These are phyloP conservation scores for Aurelia aurita DNA, from an alignment of 30 jellyfish, hydroid and myxozoan species.

Conservation along the genomic window DNA sequence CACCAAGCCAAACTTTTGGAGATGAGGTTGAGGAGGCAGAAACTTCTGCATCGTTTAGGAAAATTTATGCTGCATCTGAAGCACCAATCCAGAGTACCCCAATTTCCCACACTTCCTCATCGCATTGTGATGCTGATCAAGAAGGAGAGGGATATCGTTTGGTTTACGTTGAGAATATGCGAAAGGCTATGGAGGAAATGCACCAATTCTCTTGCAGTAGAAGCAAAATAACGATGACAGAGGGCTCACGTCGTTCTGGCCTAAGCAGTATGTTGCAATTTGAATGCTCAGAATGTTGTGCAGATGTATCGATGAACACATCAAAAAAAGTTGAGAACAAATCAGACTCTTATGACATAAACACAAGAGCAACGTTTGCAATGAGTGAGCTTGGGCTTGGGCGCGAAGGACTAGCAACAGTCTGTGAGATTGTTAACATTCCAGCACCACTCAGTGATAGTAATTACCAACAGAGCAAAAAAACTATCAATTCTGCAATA, in stretches of 20 bases:
- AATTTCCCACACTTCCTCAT: not conserved
- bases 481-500: not conserved
- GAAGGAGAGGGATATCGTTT: not conserved
- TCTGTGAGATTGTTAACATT: not conserved
- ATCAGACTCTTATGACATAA: not conserved
- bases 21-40: not conserved
- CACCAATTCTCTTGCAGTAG: not conserved
- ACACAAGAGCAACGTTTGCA: not conserved
- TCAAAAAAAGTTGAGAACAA: not conserved
- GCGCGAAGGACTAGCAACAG: slow-evolving; percentile 8
- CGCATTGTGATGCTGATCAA: not conserved
- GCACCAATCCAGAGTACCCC: slow-evolving; percentile 3
- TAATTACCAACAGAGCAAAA: not conserved
- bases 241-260: not conserved
- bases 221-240: not conserved
- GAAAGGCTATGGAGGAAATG: not conserved
- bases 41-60: not conserved
- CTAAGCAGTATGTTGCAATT: not conserved
- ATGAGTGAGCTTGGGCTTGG: slow-evolving; percentile 14
- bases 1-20: too few species aligned
- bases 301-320: not conserved
- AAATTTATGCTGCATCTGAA: not conserved
- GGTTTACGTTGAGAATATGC: not conserved
- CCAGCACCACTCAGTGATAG: slow-evolving; percentile 3
- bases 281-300: not conserved